Percentiles rank a stretch among this genome's conserved stretches.
Conservation (phyloP, 2,888 invertebrate species). For the Zele albiditarsus region DNA sequence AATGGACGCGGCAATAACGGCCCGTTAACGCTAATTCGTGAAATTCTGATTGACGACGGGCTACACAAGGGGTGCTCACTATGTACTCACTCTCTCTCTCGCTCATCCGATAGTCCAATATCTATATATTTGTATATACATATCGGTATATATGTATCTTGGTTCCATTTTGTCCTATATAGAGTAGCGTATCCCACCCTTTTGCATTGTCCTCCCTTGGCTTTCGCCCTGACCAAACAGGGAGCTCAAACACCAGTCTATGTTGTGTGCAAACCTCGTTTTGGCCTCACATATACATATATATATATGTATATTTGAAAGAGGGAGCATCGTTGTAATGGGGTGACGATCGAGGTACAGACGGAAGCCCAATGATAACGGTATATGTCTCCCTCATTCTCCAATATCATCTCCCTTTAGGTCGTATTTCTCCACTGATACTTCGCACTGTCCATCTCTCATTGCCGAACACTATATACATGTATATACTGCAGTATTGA, state of each 20-base stretch:
- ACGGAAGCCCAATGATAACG: slow-evolving; percentile 53
- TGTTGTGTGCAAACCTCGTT: slow-evolving; percentile 43
- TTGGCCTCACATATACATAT: slow-evolving; percentile 35
- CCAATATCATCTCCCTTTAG: slow-evolving; percentile 30
- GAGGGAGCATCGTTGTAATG: slow-evolving; percentile 58
- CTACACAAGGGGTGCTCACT: slow-evolving; percentile 57
- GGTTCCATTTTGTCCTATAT: not conserved
- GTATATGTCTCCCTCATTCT: slow-evolving; percentile 36
- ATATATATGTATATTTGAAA: not conserved
- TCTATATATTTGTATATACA: not conserved
- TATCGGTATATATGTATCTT: not conserved
- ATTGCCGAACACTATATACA: slow-evolving; percentile 38
- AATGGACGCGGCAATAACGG: slow-evolving; percentile 73
- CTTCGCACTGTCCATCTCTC: slow-evolving; percentile 40
- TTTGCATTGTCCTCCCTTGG: slow-evolving; percentile 28
- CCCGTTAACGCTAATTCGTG: slow-evolving; percentile 74
- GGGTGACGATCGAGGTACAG: slow-evolving; percentile 65
- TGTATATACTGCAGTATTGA: not conserved
- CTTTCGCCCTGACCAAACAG: slow-evolving; percentile 33
- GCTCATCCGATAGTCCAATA: slow-evolving; percentile 22
- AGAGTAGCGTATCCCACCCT: slow-evolving; percentile 4
- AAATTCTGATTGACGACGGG: slow-evolving; percentile 72
- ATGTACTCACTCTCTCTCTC: slow-evolving; percentile 39
- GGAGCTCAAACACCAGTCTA: slow-evolving; percentile 40
- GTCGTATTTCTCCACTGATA: slow-evolving; percentile 37